Percentiles rank a stretch among this genome's conserved stretches.
Evolutionary conservation across 2,797 vertebrate species (phyloP).

Genomic region (Hozukius guyotensis): DNA sequence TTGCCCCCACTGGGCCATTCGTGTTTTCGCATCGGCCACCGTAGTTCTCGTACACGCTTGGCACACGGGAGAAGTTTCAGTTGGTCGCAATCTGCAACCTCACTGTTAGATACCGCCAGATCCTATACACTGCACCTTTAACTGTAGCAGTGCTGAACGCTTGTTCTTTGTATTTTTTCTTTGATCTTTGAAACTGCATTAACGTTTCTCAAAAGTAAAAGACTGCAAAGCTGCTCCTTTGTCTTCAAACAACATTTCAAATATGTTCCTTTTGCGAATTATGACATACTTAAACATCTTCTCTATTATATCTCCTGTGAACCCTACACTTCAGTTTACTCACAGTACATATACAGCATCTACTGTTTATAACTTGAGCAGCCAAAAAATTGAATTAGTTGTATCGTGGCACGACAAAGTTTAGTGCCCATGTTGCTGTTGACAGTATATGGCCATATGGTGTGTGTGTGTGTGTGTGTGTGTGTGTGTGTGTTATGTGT

Average conservation of each 20-base stretch:
- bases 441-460: not conserved
- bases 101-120: no score
- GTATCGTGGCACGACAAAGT: not conserved
- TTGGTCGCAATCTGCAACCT: no score
- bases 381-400: not conserved
- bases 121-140: not conserved
- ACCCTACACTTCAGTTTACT: not conserved
- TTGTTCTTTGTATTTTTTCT: constrained; percentile 17
- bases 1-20: no score
- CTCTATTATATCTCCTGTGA: not conserved
- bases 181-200: not conserved
- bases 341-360: fast-evolving
- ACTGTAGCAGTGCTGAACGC: not conserved
- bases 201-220: not conserved
- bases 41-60: no score
- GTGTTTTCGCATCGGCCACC: no score
- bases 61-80: no score
- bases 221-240: not conserved
- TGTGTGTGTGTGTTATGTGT: not conserved
- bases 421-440: not conserved
- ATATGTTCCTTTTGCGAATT: not conserved
- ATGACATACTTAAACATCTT: not conserved
- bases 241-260: not conserved
- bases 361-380: not conserved
- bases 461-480: not conserved